These are phyloP conservation scores for Epiblema foenella DNA, from an alignment of 2,888 invertebrate genomes.

Conservation along the genomic window DNA sequence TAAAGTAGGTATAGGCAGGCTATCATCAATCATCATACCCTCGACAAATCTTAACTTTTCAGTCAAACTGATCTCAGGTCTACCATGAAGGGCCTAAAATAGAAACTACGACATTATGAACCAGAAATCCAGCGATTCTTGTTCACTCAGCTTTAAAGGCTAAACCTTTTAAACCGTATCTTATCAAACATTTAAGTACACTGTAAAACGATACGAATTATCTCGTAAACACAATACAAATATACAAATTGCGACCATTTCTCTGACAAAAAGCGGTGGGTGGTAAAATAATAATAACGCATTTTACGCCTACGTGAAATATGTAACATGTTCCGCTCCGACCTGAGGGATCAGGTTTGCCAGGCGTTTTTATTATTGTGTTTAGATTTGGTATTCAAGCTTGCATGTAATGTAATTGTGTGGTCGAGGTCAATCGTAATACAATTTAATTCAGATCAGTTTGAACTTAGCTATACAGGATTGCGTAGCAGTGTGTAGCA, in stretches of 20 bases:
- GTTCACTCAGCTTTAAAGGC: constrained; percentile 15
- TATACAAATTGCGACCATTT: constrained; percentile 38
- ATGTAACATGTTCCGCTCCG: constrained; percentile 12
- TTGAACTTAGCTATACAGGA: constrained; percentile 4
- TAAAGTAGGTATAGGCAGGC: no score
- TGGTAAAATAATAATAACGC: constrained; percentile 39
- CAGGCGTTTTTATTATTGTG: constrained; percentile 32
- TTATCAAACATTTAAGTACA: constrained; percentile 28
- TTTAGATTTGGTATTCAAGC: constrained; percentile 10
- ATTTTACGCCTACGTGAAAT: constrained; percentile 39
- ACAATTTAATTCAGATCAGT: constrained; percentile 4
- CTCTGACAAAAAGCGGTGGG: constrained; percentile 29
- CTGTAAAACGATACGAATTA: constrained; percentile 28
- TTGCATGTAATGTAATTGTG: constrained; percentile 13
- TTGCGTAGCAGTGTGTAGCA: not conserved
- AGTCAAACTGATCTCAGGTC: no score
- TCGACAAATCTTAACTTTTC: no score
- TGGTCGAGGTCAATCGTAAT: not conserved
- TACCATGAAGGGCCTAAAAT: not conserved
- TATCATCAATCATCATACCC: no score
- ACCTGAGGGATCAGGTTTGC: constrained; percentile 8
- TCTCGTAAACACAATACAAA: constrained; percentile 33
- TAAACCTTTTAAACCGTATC: constrained; percentile 22
- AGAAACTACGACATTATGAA: not conserved
- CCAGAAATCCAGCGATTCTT: not conserved